These are phyloP conservation scores for Cynoglossus semilaevis DNA, from an alignment of 2,113 vertebrate genomes.

Conservation along the genomic window DNA sequence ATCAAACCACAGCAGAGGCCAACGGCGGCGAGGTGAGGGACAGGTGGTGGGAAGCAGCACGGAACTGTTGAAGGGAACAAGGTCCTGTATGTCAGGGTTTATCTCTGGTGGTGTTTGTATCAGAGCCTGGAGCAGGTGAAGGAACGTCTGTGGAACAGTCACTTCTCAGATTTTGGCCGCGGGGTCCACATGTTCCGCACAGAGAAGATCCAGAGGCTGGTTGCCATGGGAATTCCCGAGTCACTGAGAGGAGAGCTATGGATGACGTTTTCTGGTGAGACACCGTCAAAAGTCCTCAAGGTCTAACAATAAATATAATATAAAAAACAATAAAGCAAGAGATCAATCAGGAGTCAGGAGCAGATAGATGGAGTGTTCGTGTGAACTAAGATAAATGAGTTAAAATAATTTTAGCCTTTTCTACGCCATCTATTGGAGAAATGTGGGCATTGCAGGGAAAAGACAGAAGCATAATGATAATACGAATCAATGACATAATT, in stretches of 20 bases:
- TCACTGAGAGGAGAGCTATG: slow-evolving; percentile 90
- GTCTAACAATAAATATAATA: too few relatives aligned
- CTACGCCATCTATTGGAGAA: too few relatives aligned
- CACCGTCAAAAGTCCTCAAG: too few relatives aligned
- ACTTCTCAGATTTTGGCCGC: slow-evolving; percentile 87
- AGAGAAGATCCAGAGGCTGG: slow-evolving; percentile 87
- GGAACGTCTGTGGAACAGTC: slow-evolving; percentile 87
- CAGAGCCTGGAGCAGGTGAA: slow-evolving; percentile 84
- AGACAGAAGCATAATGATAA: too few relatives aligned
- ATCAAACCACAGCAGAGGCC: slow-evolving; percentile 66
- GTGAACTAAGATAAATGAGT: too few relatives aligned
- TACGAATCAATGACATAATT: too few relatives aligned
- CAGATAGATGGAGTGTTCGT: too few relatives aligned
- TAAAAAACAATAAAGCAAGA: too few relatives aligned
- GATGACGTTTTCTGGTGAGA: slow-evolving; percentile 90
- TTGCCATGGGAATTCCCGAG: slow-evolving; percentile 92
- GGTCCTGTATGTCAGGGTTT: neutral
- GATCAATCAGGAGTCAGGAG: too few relatives aligned
- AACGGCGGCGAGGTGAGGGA: slow-evolving; percentile 63
- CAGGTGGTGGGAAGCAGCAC: too few relatives aligned
- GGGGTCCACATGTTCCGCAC: slow-evolving; percentile 96
- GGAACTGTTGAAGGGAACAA: neutral
- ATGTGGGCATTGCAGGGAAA: too few relatives aligned
- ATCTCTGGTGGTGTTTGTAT: slow-evolving; percentile 4
- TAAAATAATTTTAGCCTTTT: too few relatives aligned